Conservation (phyloP, 2,888 invertebrate genomes). For the Phyto melanocephala region DNA sequence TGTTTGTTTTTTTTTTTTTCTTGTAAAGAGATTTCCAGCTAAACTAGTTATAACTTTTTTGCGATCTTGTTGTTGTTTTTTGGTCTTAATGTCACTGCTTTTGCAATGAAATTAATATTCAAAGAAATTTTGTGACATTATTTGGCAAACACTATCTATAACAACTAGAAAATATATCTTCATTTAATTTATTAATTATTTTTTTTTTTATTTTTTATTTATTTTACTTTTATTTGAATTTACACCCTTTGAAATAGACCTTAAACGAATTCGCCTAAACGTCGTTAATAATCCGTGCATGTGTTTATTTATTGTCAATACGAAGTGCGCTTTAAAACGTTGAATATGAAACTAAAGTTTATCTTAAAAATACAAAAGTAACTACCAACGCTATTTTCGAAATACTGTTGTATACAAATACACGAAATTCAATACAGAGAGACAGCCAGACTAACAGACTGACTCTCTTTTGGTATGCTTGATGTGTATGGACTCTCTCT, state of each 20-base stretch:
- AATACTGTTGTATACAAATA: conserved; percentile 20
- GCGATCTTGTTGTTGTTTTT: conserved; percentile 12
- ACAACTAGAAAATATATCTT: neutral
- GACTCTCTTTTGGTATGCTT: conserved; percentile 24
- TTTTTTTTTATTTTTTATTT: neutral
- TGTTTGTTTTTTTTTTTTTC: conserved; percentile 14
- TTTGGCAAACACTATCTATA: neutral
- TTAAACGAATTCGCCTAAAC: conserved; percentile 14
- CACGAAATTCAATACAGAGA: conserved; percentile 10
- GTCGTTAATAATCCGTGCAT: conserved; percentile 39
- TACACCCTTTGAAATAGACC: neutral
- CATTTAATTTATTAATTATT: neutral
- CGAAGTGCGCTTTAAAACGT: conserved; percentile 64
- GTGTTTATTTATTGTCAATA: conserved; percentile 18
- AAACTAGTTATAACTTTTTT: conserved; percentile 50
- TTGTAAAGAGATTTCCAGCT: conserved; percentile 40
- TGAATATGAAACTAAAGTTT: conserved; percentile 64
- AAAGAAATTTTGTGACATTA: conserved; percentile 11
- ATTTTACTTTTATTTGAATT: neutral
- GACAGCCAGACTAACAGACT: neutral
- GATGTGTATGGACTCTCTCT: neutral
- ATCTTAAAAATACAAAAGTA: conserved; percentile 63
- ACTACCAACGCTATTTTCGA: conserved; percentile 61
- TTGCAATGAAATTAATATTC: conserved; percentile 1
- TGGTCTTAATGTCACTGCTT: neutral